Percentiles rank a stretch among this genome's conserved stretches.
Evolutionary conservation across 2,888 invertebrate genomes (phyloP).

Genomic region (Diplazon laetatorius): DNA sequence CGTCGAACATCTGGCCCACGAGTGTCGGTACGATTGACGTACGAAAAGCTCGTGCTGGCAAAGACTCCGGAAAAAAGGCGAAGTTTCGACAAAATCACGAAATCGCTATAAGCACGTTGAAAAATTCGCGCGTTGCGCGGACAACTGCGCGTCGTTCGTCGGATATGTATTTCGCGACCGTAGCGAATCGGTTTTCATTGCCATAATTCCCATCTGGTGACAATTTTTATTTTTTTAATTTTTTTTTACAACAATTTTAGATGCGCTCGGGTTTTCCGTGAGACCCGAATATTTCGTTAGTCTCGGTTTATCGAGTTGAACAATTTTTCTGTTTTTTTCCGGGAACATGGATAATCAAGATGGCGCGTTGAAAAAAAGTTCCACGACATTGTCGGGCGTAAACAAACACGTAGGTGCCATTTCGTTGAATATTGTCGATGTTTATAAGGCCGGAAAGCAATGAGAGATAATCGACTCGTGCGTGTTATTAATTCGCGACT

Average conservation of each 20-base stretch:
- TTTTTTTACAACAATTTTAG: conserved; percentile 39
- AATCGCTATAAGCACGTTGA: conserved; percentile 57
- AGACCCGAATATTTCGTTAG: conserved; percentile 28
- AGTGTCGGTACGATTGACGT: conserved; percentile 27
- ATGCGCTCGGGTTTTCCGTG: conserved; percentile 34
- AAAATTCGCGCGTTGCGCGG: conserved; percentile 34
- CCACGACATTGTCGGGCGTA: conserved; percentile 51
- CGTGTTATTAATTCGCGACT: conserved; percentile 49
- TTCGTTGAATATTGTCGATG: not conserved
- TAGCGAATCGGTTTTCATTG: conserved; percentile 47
- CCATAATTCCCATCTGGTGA: conserved; percentile 14
- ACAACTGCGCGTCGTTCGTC: conserved; percentile 49
- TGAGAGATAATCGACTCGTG: conserved; percentile 39
- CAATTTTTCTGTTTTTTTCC: no score
- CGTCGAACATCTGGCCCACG: conserved; percentile 30
- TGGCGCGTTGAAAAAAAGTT: not conserved
- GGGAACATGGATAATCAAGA: conserved; percentile 37
- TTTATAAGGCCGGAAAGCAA: conserved; percentile 15
- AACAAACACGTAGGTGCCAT: conserved; percentile 43
- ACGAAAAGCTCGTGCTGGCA: conserved; percentile 22
- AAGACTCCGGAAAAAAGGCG: not conserved
- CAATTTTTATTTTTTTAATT: not conserved
- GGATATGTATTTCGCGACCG: conserved; percentile 35
- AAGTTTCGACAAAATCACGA: conserved; percentile 44
- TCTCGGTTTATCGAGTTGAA: not conserved